Evolutionary conservation across 2,797 vertebrate species (phyloP).

Genomic region (Mus caroli): DNA sequence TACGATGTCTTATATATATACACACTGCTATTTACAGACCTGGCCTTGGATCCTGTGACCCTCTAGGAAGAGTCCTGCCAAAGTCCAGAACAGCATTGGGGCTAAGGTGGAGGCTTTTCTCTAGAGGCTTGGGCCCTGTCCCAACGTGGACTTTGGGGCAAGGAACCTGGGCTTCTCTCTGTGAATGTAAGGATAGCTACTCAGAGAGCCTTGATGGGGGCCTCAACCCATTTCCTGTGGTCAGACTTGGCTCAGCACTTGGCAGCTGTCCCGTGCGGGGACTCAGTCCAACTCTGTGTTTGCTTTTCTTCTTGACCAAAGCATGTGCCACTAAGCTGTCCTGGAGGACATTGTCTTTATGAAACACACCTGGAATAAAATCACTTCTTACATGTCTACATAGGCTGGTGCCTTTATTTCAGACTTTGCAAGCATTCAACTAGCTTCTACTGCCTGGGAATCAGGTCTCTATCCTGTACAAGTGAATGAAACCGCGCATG

Average conservation of each 20-base stretch:
- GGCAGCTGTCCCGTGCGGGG: slow-evolving; percentile 7
- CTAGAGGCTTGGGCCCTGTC: not conserved
- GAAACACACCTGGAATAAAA: slow-evolving; percentile 89
- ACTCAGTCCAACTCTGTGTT: slow-evolving; percentile 73
- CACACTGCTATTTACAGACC: not conserved
- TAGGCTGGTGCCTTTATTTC: not conserved
- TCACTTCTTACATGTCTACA: slow-evolving; percentile 82
- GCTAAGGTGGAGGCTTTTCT: not conserved
- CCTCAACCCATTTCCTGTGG: not conserved
- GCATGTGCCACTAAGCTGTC: slow-evolving; percentile 87
- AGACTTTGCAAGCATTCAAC: not conserved
- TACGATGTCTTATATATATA: not conserved
- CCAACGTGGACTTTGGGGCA: not conserved
- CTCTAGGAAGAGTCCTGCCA: not conserved
- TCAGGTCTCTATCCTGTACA: not conserved
- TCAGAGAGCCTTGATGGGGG: not conserved
- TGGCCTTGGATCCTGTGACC: not conserved
- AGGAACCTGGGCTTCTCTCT: not conserved
- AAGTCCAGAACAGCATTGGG: not conserved
- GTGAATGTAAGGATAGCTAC: not conserved
- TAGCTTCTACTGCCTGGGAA: not conserved
- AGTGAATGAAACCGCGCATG: not conserved
- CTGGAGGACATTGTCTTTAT: slow-evolving; percentile 81
- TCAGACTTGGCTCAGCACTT: not conserved
- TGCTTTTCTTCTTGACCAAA: slow-evolving; percentile 88